A percentile compares a stretch with the other conserved stretches of the same genome.
Conservation (phyloP, 2,797 vertebrate species). For the Diplodus sargus region DNA sequence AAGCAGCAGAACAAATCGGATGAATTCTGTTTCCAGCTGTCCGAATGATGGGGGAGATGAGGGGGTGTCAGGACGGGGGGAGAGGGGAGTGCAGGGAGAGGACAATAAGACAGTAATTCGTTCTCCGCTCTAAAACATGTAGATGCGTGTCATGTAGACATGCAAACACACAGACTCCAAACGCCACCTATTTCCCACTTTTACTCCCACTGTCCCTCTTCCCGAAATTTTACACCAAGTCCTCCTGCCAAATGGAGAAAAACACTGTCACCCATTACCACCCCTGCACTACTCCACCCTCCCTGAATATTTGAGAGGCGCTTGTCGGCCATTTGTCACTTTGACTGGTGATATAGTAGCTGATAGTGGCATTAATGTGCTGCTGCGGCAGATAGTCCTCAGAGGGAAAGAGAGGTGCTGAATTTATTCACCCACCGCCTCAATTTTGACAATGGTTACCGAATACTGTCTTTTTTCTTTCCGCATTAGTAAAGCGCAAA, state of each 20-base stretch:
- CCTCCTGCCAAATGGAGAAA: slow-evolving; percentile 61
- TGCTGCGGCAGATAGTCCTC: slow-evolving; percentile 76
- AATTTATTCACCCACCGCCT: slow-evolving; percentile 71
- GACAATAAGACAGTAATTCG: slow-evolving; percentile 84
- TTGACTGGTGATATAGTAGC: slow-evolving; percentile 84
- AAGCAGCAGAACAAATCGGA: slow-evolving; percentile 90
- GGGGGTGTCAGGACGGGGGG: slow-evolving; percentile 31
- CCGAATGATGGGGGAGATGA: slow-evolving; percentile 76
- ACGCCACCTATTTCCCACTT: slow-evolving; percentile 47
- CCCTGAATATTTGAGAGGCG: slow-evolving; percentile 81
- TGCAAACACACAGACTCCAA: slow-evolving; percentile 64
- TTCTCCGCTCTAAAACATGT: slow-evolving; percentile 76
- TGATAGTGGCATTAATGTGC: slow-evolving; percentile 82
- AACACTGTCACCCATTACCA: slow-evolving; percentile 65
- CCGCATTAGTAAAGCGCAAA: slow-evolving; percentile 45
- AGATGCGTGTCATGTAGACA: slow-evolving; percentile 60
- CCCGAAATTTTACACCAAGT: slow-evolving; percentile 49
- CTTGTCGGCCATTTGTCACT: slow-evolving; percentile 84
- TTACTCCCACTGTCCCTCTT: slow-evolving; percentile 36
- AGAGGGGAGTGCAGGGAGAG: slow-evolving; percentile 57
- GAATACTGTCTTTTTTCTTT: slow-evolving; percentile 58
- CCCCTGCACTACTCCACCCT: slow-evolving; percentile 65
- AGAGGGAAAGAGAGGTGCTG: slow-evolving; percentile 58
- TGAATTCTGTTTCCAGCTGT: slow-evolving; percentile 89
- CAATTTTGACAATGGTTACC: slow-evolving; percentile 61